Evolutionary conservation across 1,140 invertebrate species (phyloP).

Genomic region (Brachionus sp.): DNA sequence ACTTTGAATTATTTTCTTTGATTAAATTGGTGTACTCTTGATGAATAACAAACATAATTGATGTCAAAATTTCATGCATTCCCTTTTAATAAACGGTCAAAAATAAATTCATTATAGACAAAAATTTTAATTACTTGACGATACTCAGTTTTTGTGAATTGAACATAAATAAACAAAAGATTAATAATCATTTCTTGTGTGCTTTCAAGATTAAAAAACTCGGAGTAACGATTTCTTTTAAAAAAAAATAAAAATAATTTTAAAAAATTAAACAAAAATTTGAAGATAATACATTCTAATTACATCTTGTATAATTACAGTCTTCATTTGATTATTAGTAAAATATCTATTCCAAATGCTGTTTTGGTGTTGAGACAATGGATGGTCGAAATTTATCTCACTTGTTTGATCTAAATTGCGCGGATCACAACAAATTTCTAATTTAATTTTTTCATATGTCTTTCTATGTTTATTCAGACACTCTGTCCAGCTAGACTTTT

Average conservation of each 20-base stretch:
- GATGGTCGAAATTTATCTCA: background rate
- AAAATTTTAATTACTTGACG: slow-evolving; percentile 17
- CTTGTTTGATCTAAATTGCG: background rate
- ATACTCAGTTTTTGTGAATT: slow-evolving; percentile 39
- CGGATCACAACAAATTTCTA: slow-evolving; percentile 39
- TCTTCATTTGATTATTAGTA: slow-evolving; percentile 12
- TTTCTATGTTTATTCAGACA: background rate
- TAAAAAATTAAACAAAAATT: background rate
- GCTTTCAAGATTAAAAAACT: background rate
- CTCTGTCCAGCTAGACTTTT: background rate
- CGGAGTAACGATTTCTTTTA: slow-evolving; percentile 19
- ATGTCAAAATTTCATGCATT: slow-evolving; percentile 41
- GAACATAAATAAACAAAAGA: slow-evolving; percentile 40
- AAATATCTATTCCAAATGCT: slow-evolving; percentile 44
- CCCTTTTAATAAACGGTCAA: background rate
- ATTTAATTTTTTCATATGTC: slow-evolving; percentile 36
- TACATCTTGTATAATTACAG: slow-evolving; percentile 40
- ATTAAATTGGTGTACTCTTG: slow-evolving; percentile 23
- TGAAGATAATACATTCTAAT: slow-evolving; percentile 30
- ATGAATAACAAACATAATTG: slow-evolving; percentile 23
- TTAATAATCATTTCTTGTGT: slow-evolving; percentile 1
- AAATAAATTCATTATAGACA: background rate
- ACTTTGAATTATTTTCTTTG: background rate
- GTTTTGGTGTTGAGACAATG: slow-evolving; percentile 30
- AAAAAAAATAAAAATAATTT: background rate